Evolutionary conservation across 2,888 invertebrate genomes (phyloP), one percentile per base, ranked within the genome.

Genomic region (Amphipyra tragopoginis): DNA sequence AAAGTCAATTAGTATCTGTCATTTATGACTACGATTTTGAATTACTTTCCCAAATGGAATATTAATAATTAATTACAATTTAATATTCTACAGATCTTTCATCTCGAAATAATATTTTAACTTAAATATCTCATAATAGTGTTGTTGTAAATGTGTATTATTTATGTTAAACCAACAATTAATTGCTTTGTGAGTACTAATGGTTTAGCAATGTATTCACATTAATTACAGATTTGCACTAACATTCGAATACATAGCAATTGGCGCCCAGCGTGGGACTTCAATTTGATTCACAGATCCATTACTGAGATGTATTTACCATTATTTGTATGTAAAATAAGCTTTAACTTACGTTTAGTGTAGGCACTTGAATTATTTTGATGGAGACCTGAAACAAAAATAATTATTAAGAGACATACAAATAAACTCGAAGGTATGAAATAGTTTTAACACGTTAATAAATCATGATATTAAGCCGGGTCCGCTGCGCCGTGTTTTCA

Each of bases 231-330:
- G 57, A 60, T 76, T 58, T 39, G 39, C 49, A 15, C n/a, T 8
- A 40, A 14, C 45, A 42, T 47, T 55, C 38, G 61, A 66, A 56
- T 49, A 45, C 57, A 9, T 44, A 65, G 51, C 60, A 45, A 75
- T 59, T 77, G 75, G 77, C 74, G 59, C 70, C 77, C 75, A 66
- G 55, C 63, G 39, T 61, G 77, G 74, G 60, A 58, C 70, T 59
- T n/a, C 21, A 38, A 39, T 57, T 54, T 72, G 42, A 65, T 68
- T 52, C 50, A 64, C 50, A 47, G 33, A 40, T 34, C 11, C 26
- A 49, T 55, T 56, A 44, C 36, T 47, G 43, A 54, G 53, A 57
- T 65, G 42, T 57, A 52, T 52, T 13, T 33, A 13, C 7, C 1
- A 11, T 14, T 15, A 21, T 15, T 5, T 29, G 26, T 43, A 11